phyloP scores from a whole-genome alignment of 2,113 vertebrate species.

The Embiotoca jacksoni region DNA sequence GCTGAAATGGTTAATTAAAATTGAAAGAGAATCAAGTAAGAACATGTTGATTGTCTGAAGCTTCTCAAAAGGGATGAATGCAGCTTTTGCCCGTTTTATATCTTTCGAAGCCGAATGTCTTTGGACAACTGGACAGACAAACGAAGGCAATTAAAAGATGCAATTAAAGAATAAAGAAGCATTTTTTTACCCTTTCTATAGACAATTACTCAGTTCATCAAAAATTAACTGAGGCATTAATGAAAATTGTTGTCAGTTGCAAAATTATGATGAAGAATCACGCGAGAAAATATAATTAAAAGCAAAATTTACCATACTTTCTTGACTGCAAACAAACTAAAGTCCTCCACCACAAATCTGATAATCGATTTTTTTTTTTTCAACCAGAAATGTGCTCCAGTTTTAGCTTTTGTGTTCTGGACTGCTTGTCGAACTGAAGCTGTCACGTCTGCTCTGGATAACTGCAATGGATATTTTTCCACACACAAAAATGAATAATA shows the following conservation, averaged over 20 bases:
- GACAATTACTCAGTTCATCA: conserved; percentile 4
- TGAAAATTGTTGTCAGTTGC: conserved; percentile 1
- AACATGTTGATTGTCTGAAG: no score
- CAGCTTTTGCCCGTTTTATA: conserved; percentile 1
- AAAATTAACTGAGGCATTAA: conserved; percentile 25
- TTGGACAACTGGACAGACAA: neutral
- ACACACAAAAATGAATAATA: no score
- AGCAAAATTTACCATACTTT: neutral
- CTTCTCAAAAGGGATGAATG: neutral
- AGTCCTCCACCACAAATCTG: no score
- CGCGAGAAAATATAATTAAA: conserved; percentile 1
- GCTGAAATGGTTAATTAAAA: no score
- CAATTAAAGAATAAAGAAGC: conserved; percentile 2
- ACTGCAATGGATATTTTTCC: no score
- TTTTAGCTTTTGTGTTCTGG: no score
- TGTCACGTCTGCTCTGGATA: no score
- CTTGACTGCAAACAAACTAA: neutral
- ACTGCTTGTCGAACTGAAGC: no score
- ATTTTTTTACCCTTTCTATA: conserved; percentile 6
- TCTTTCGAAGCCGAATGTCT: neutral
- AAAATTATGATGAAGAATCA: conserved; percentile 3
- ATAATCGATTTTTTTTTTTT: no score
- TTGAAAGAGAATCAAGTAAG: no score
- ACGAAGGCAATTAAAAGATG: neutral
- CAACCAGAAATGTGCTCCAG: no score